These are phyloP conservation scores for Myotis planiceps DNA, from an alignment of 2,797 vertebrate genomes.

Conservation along the genomic window DNA sequence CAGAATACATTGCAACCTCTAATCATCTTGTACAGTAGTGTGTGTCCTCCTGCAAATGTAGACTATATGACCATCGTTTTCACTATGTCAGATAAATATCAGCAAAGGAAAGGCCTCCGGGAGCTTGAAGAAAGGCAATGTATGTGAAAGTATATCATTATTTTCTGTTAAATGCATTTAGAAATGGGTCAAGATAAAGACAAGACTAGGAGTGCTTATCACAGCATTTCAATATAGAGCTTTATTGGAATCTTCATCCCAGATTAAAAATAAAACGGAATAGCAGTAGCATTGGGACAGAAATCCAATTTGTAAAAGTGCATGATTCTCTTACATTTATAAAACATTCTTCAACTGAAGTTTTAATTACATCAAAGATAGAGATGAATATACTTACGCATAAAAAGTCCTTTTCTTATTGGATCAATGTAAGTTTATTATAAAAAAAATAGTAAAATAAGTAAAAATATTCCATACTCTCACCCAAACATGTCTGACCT, in stretches of 20 bases:
- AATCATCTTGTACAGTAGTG: slow-evolving; percentile 13
- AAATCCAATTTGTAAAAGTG: slow-evolving; percentile 34
- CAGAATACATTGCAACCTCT: background rate
- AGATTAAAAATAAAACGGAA: slow-evolving; percentile 47
- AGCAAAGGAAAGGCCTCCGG: slow-evolving; percentile 39
- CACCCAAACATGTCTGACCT: background rate
- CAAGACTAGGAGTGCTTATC: slow-evolving; percentile 43
- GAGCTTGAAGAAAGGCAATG: background rate
- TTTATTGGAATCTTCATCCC: slow-evolving; percentile 26
- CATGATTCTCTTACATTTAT: background rate
- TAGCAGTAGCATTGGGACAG: background rate
- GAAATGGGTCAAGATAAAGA: slow-evolving; percentile 55
- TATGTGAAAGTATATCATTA: background rate
- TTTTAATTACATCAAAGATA: slow-evolving; percentile 42
- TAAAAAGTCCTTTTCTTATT: background rate
- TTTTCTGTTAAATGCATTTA: slow-evolving; percentile 52
- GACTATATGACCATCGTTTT: slow-evolving; percentile 35
- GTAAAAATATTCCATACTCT: background rate
- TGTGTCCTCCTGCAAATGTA: background rate
- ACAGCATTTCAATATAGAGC: slow-evolving; percentile 24
- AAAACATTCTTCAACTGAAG: background rate
- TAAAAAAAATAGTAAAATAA: background rate
- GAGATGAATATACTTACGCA: background rate
- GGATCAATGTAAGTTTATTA: background rate
- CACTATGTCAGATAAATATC: slow-evolving; percentile 27